phyloP scores from a whole-genome alignment of 2,888 invertebrate genomes.

The Mythimna lalbum region DNA sequence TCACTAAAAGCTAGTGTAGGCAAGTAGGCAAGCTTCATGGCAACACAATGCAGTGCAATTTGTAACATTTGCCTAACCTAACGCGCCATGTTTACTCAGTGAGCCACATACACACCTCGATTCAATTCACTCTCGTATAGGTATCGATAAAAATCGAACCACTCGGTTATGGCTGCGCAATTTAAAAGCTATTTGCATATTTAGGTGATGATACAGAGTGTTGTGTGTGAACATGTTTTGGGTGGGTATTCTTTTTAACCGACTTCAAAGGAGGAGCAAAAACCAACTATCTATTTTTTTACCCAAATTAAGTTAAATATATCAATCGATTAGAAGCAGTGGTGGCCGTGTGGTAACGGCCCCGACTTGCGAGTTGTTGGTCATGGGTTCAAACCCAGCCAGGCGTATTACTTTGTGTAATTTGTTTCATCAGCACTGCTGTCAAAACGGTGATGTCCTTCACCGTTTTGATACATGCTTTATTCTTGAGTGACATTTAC shows the following conservation, averaged over 20 bases:
- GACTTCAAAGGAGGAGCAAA: too few relatives aligned
- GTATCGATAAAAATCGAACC: slow-evolving; percentile 31
- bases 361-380: too few relatives aligned
- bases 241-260: background rate
- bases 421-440: too few relatives aligned
- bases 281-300: too few relatives aligned
- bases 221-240: background rate
- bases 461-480: too few relatives aligned
- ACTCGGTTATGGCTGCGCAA: slow-evolving; percentile 12
- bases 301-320: too few relatives aligned
- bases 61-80: slow-evolving; percentile 33
- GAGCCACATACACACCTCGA: slow-evolving; percentile 32
- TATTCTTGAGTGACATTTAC: too few relatives aligned
- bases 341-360: too few relatives aligned
- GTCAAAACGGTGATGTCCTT: too few relatives aligned
- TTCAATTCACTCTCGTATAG: slow-evolving; percentile 27
- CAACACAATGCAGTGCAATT: slow-evolving; percentile 33
- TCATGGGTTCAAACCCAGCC: too few relatives aligned
- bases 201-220: slow-evolving; percentile 1
- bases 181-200: slow-evolving; percentile 22
- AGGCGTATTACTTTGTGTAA: too few relatives aligned
- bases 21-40: background rate
- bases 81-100: slow-evolving; percentile 17
- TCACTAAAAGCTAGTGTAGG: background rate
- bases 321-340: too few relatives aligned